Evolutionary conservation across 2,797 vertebrate species (phyloP).

Genomic region (Thalassophryne amazonica): DNA sequence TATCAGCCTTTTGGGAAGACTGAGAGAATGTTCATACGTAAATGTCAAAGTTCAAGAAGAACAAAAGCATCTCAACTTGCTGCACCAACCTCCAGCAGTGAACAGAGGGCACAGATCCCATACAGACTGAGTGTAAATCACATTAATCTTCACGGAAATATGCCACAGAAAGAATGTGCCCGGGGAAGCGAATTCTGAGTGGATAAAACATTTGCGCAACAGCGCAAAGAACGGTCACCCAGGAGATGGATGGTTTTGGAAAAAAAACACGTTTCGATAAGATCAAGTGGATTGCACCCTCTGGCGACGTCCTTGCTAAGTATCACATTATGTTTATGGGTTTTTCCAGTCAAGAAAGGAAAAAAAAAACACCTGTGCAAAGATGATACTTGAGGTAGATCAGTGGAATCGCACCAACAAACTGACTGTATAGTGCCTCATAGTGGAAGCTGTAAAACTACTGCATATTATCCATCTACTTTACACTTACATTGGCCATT

Average conservation of each 20-base stretch:
- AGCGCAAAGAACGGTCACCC: constrained; percentile 37
- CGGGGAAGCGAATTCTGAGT: constrained; percentile 46
- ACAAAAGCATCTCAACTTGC: constrained; percentile 32
- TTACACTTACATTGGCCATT: constrained; percentile 78
- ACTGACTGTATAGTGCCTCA: neutral
- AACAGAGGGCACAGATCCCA: constrained; percentile 51
- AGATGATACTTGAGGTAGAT: neutral
- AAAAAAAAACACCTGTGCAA: constrained; percentile 17
- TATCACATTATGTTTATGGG: constrained; percentile 37
- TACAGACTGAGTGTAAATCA: constrained; percentile 57
- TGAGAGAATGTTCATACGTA: constrained; percentile 38
- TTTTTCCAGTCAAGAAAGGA: neutral
- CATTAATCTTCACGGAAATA: constrained; percentile 57
- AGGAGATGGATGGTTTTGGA: constrained; percentile 54
- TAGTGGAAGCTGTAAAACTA: neutral
- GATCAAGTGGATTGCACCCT: constrained; percentile 37
- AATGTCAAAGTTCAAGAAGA: constrained; percentile 31
- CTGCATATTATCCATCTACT: neutral
- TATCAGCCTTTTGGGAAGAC: constrained; percentile 16
- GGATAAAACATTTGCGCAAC: constrained; percentile 63
- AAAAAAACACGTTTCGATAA: constrained; percentile 45
- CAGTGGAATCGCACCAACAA: neutral
- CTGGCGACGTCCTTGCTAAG: constrained; percentile 37
- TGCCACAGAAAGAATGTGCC: constrained; percentile 64
- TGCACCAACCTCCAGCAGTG: constrained; percentile 36